A percentile compares a stretch with the other conserved stretches of the same genome.
phyloP scores from a whole-genome alignment of 2,888 invertebrate genomes.

The Andrena dorsata region DNA sequence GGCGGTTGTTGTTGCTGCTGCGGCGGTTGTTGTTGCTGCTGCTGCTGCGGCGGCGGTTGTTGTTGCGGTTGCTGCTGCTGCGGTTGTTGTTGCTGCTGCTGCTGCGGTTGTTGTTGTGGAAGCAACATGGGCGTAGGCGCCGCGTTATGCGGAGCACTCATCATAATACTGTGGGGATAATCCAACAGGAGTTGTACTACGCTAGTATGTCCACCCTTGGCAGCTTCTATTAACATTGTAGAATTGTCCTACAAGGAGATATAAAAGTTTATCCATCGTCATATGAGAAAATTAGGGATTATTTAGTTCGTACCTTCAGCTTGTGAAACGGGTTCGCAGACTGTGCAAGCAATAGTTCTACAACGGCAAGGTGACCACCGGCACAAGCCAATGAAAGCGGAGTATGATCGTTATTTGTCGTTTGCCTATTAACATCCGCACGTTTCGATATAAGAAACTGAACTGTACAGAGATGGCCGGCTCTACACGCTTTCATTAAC shows the following conservation, averaged over 20 bases:
- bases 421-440: conserved; percentile 94
- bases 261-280: not conserved
- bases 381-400: conserved; percentile 98
- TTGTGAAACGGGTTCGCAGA: conserved; percentile 98
- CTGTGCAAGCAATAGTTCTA: conserved; percentile 95
- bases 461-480: conserved; percentile 98
- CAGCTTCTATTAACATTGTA: conserved; percentile 99
- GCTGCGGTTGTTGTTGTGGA: conserved; percentile 72
- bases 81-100: conserved; percentile 69
- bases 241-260: conserved; percentile 92
- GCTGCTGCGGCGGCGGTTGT: conserved; percentile 73
- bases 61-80: conserved; percentile 69
- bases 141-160: conserved; percentile 86
- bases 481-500: conserved; percentile 98
- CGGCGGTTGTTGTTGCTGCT: conserved; percentile 74
- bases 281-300: not conserved
- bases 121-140: conserved; percentile 77
- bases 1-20: conserved; percentile 81
- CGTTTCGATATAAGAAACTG: conserved; percentile 96
- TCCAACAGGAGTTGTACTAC: conserved; percentile 98
- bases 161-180: conserved; percentile 94
- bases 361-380: conserved; percentile 97
- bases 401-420: conserved; percentile 98
- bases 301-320: conserved; percentile 88
- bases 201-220: conserved; percentile 98